Base-by-base conservation (phyloP, 2,113 vertebrate species). In the Progne subis region DNA sequence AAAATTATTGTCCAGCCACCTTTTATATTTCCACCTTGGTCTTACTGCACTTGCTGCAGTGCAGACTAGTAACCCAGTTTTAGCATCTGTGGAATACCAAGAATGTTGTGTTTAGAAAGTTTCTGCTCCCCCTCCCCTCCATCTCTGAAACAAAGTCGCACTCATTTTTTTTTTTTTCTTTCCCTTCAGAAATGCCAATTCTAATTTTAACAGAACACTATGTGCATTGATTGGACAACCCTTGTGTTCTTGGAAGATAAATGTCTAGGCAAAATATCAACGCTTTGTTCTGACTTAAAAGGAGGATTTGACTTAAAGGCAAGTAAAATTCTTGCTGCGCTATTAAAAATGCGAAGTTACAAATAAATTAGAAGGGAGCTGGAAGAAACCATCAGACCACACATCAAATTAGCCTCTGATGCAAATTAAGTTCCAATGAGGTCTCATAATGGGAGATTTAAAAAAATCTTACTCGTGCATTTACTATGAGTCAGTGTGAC, bases 11-110 rank as follows among this genome's bases (percentile, higher is more conserved):
- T 83, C 88, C 72, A 82, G 69, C 44, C 94, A 90, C 86, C 8
- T 52, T 78, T 71, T 78, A 32, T 67, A 88, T 75, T 96, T 86
- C 72, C 10, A 3, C 85, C 81, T 81, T 85, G 63, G 74, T 64
- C 50, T 53, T 28, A 74, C 43, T 86, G 72, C 86, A 91, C 89
- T 96, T 94, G 92, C 86, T 95, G 82, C 49, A 92, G 61, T 8
- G 28, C 65, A 87, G 71, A 81, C 77, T n/a, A 68, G 46, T 32
- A 80, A 72, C 37, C 32, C n/a, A n/a, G 60, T 92, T 94, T 94
- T 77, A 94, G 64, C 68, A 86, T 56, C 31, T 72, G 71, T 84
- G 82, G 82, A 90, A 91, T 37, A 96, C 39, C 72, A 90, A 57
- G 43, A 95, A 94, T 39, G 59, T 31, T 83, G 34, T 49, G n/a